A percentile compares a stretch with the other conserved stretches of the same genome.
Evolutionary conservation across 2,113 vertebrate species (phyloP).

Genomic region (Chaetodon auriga): DNA sequence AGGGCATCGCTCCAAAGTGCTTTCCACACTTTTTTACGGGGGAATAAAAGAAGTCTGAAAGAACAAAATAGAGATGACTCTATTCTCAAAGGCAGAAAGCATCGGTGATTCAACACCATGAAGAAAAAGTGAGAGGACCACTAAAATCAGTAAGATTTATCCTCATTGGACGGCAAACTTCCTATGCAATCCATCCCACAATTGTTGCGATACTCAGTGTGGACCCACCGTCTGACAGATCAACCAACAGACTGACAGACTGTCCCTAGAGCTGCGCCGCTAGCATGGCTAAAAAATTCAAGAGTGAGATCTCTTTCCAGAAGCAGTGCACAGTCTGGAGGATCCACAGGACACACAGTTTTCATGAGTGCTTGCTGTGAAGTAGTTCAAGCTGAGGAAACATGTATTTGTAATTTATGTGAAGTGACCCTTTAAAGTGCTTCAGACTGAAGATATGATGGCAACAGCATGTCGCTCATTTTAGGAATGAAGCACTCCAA

Average conservation of each 20-base stretch:
- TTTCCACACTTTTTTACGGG: neutral
- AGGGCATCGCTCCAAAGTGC: neutral
- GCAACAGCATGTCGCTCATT: neutral
- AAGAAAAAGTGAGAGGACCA: no score
- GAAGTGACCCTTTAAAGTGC: neutral
- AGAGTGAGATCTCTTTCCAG: neutral
- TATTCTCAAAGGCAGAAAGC: conserved; percentile 5
- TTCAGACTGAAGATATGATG: neutral
- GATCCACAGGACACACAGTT: neutral
- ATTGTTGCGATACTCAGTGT: neutral
- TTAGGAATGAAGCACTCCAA: neutral
- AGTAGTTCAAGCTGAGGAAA: neutral
- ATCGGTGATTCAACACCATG: neutral
- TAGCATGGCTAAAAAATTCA: neutral
- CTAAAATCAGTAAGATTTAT: no score
- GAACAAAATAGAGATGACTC: neutral
- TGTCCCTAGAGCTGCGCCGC: neutral
- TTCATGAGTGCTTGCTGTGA: neutral
- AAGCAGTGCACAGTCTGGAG: neutral
- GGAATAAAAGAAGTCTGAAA: neutral
- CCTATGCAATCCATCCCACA: neutral
- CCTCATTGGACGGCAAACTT: neutral
- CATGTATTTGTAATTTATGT: neutral
- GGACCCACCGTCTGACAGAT: neutral
- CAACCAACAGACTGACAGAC: neutral